Conservation (phyloP, 2,113 vertebrate species). For the Cyprinodon variegatus region DNA sequence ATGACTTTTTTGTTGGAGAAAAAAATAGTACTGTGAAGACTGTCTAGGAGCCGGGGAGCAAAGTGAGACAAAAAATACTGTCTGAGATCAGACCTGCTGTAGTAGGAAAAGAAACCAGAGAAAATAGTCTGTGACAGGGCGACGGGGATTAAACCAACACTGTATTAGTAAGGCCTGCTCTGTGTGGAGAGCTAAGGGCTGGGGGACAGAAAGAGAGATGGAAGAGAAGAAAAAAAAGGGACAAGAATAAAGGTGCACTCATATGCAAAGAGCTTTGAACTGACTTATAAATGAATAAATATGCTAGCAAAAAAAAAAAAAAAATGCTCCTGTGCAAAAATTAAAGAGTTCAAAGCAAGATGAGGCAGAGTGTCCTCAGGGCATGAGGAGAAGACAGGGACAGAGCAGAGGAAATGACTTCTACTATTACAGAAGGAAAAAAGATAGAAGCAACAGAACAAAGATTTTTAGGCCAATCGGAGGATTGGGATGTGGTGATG, state of each 20-base stretch:
- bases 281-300: conserved; percentile 75
- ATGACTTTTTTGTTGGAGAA: neutral
- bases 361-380: conserved; percentile 67
- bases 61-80: conserved; percentile 26
- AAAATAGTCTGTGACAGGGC: conserved; percentile 64
- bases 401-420: conserved; percentile 58
- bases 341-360: conserved; percentile 76
- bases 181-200: conserved; percentile 32
- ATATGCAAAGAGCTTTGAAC: conserved; percentile 57
- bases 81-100: conserved; percentile 15
- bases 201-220: neutral
- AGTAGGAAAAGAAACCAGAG: conserved; percentile 26
- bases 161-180: conserved; percentile 51
- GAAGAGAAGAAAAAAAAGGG: neutral
- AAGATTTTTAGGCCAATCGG: conserved; percentile 26
- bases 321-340: conserved; percentile 60
- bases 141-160: conserved; percentile 71
- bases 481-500: conserved; percentile 26
- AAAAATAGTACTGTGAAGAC: neutral
- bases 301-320: conserved; percentile 77
- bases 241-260: conserved; percentile 60
- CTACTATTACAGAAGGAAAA: conserved; percentile 41
- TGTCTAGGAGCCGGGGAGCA: conserved; percentile 23
- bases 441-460: conserved; percentile 41
- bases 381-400: conserved; percentile 59